Evolutionary conservation across 2,888 invertebrate species (phyloP).

Genomic region (Polydrusus tereticollis): DNA sequence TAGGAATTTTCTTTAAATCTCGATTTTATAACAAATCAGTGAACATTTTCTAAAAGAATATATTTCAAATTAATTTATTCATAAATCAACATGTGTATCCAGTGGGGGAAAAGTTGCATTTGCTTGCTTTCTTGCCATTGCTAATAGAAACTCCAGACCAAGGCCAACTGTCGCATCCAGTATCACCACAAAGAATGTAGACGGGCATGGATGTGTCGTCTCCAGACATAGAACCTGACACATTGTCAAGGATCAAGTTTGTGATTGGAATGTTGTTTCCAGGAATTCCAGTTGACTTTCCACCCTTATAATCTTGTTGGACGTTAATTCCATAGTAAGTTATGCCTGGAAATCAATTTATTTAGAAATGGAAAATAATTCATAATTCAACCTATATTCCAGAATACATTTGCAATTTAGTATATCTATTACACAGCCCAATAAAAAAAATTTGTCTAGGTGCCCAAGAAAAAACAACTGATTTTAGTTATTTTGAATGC

Average conservation of each 20-base stretch:
- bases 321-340: constrained; percentile 50
- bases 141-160: constrained; percentile 48
- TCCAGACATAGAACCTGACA: constrained; percentile 34
- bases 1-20: too few relatives aligned
- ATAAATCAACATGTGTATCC: constrained; percentile 41
- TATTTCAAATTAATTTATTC: background rate
- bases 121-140: constrained; percentile 26
- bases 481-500: too few relatives aligned
- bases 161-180: constrained; percentile 48
- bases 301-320: constrained; percentile 51
- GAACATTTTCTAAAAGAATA: background rate
- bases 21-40: too few relatives aligned
- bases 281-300: constrained; percentile 43
- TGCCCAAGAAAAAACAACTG: too few relatives aligned
- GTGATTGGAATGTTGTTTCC: constrained; percentile 50
- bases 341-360: constrained; percentile 47
- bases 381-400: too few relatives aligned
- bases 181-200: constrained; percentile 48
- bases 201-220: constrained; percentile 35
- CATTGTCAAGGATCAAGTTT: constrained; percentile 36
- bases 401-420: too few relatives aligned
- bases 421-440: too few relatives aligned
- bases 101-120: constrained; percentile 45
- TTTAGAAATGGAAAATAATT: too few relatives aligned
- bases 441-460: too few relatives aligned